A percentile compares a stretch with the other conserved stretches of the same genome.
Evolutionary conservation across 2,888 invertebrate species (phyloP).

Genomic region (Ommatoiulus sabulosus): DNA sequence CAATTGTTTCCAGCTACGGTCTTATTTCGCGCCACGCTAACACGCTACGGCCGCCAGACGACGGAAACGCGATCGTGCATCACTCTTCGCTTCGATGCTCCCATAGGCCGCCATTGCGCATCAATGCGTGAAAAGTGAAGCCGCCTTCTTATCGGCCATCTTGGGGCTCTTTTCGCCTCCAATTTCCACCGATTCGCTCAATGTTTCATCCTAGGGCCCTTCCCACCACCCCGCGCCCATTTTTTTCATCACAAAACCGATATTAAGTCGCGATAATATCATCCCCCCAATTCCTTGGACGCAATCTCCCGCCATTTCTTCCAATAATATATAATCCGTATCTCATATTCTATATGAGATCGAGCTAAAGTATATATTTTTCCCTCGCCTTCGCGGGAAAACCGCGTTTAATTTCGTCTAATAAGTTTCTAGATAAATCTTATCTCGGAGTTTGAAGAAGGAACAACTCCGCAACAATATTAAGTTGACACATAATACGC

Average conservation of each 20-base stretch:
- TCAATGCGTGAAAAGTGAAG: background rate
- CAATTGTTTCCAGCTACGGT: too few species aligned
- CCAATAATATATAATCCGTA: background rate
- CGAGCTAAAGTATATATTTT: background rate
- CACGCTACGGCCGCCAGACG: too few species aligned
- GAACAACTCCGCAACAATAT: background rate
- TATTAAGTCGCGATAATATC: background rate
- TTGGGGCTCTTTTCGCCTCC: background rate
- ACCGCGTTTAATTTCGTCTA: slow-evolving; percentile 4
- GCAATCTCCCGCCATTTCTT: background rate
- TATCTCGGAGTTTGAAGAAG: background rate
- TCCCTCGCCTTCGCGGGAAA: background rate
- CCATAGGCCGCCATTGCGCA: too few species aligned
- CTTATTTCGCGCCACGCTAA: too few species aligned
- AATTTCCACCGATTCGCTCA: too few species aligned
- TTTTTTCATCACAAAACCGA: slow-evolving; percentile 14
- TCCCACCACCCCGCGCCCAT: background rate
- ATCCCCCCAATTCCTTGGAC: background rate
- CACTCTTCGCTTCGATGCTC: too few species aligned
- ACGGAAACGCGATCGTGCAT: too few species aligned
- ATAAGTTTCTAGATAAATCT: background rate
- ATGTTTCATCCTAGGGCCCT: background rate
- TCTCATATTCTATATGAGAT: too few species aligned
- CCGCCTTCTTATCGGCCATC: background rate
- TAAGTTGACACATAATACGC: background rate